Evolutionary conservation across 2,888 invertebrate species (phyloP), one percentile per base, ranked within the genome.

Genomic region (Chymomyza fuscimana): DNA sequence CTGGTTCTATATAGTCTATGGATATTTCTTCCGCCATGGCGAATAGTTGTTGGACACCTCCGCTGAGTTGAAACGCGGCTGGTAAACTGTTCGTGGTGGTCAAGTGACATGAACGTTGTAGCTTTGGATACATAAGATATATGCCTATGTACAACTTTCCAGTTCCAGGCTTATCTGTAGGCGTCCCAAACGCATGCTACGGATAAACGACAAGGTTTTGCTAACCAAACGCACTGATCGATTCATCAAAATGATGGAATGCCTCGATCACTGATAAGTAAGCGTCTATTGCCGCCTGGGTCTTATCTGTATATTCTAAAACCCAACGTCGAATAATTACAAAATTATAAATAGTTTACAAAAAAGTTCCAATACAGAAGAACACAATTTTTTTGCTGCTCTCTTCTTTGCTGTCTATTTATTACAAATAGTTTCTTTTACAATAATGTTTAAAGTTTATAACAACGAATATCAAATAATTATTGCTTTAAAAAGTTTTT

Each of bases 401-500:
- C 60, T 69, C 70, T 72, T 81, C 66, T 58, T 75, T 75, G 67
- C 76, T 73, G 66, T 63, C 68, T 62, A 64, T 78, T 67, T 73
- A 56, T 73, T 76, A 73, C 52, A 67, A 69, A 12, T 25, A 58
- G 19, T 58, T 71, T 73, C 52, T 64, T 69, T 75, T 72, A 77
- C 62, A 77, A 73, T 66, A 75, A 77, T 6, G 12, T 10, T 3
- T 25, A 58, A 58, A 58, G 25, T 25, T 32, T 32, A 71, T 83
- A 78, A 77, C 77, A 85, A 73, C 69, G 79, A 89, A 89, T 89
- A 89, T 88, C 87, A 88, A 22, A 58, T 46, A 84, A 80, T 79
- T 84, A 86, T 80, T 89, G 84, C 84, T 86, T 89, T 68, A 82
- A 85, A 67, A 63, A 64, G n/a, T 72, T 67, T 74, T 69, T 82